Conservation (phyloP, 2,113 vertebrate genomes). For the Chloropsis hardwickii region DNA sequence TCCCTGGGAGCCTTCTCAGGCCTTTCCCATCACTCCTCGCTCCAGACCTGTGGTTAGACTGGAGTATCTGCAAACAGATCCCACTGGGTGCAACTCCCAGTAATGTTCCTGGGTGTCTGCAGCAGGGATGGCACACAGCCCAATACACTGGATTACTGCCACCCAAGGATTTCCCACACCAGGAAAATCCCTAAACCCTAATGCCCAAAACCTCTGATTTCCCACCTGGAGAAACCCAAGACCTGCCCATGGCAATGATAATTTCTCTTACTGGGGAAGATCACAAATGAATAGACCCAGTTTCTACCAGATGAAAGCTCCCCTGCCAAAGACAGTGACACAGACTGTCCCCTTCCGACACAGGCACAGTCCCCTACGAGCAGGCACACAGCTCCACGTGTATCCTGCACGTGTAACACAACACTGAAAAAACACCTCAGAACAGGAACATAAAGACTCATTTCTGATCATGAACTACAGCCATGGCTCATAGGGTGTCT, state of each 20-base stretch:
- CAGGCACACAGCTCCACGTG: not conserved
- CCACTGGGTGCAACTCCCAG: not conserved
- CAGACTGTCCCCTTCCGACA: not conserved
- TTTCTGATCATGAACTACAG: not conserved
- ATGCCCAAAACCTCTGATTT: not conserved
- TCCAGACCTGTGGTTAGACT: not conserved
- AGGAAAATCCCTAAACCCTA: slow-evolving; percentile 1
- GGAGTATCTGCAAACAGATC: not conserved
- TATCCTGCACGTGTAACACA: not conserved
- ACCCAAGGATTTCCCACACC: not conserved
- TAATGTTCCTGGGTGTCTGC: not conserved
- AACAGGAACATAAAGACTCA: not conserved
- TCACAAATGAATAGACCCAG: not conserved
- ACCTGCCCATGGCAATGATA: not conserved
- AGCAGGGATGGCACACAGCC: not conserved
- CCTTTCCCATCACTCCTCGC: not conserved
- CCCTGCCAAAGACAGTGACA: not conserved
- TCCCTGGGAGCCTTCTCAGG: not conserved
- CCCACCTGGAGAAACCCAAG: not conserved
- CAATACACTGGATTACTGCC: not conserved
- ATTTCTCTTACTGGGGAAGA: not conserved
- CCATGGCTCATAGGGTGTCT: not conserved
- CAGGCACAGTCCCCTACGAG: rapidly evolving
- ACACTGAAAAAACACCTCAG: not conserved
- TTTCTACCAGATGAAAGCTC: not conserved